Evolutionary conservation across 2,113 vertebrate genomes (phyloP).

Genomic region (Notarius quadriscutis): DNA sequence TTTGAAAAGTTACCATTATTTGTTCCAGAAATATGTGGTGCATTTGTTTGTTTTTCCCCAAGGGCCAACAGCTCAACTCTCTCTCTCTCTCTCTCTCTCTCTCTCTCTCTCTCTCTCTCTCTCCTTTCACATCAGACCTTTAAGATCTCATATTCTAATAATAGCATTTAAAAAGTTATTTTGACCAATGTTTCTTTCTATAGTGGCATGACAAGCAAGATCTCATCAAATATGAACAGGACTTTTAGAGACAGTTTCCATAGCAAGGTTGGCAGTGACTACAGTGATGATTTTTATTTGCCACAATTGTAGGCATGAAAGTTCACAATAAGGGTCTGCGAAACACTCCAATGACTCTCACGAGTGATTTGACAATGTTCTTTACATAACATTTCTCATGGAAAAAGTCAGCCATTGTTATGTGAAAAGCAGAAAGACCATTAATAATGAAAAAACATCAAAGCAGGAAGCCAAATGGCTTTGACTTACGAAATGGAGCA

Average conservation of each 20-base stretch:
- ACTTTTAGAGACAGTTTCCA: constrained; percentile 1
- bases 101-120: neutral
- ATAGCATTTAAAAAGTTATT: constrained; percentile 9
- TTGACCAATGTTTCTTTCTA: neutral
- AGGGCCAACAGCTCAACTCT: constrained; percentile 22
- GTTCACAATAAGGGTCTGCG: neutral
- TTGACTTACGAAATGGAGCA: neutral
- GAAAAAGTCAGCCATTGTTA: constrained; percentile 9
- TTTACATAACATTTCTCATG: neutral
- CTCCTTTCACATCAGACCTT: neutral
- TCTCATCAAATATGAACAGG: neutral
- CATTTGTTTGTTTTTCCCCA: neutral
- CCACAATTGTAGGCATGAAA: neutral
- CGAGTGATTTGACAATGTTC: constrained; percentile 13
- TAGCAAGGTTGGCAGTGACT: constrained; percentile 15
- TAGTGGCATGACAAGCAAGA: neutral
- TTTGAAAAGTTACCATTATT: constrained; percentile 5
- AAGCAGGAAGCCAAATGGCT: neutral
- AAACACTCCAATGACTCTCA: neutral
- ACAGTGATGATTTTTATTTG: constrained; percentile 18
- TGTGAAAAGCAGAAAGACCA: neutral
- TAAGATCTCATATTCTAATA: constrained; percentile 5
- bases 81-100: neutral
- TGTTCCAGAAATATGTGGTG: neutral
- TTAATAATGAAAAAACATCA: constrained; percentile 3